Evolutionary conservation across 2,797 vertebrate species (phyloP), one percentile per base, ranked within the genome.

Genomic region (Botia almorhae): DNA sequence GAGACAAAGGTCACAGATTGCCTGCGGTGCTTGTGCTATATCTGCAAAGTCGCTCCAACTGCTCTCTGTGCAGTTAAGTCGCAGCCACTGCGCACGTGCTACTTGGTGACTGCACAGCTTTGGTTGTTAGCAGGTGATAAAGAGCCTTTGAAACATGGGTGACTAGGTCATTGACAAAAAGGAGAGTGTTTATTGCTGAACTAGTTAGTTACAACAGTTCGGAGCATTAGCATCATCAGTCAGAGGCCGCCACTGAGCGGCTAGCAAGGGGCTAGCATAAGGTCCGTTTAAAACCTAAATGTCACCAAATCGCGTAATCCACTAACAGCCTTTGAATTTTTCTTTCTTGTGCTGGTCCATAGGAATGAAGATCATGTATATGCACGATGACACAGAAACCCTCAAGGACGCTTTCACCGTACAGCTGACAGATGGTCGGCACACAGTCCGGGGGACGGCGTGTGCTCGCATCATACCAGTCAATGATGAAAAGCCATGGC

Each of bases 331-430:
- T 43, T 74, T 78, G 19, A 58, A 17, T 75, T 84, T 48, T 84
- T 84, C n/a, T 53, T 56, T 82, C 13, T 77, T 81, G 68, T 89
- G 17, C 50, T 83, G 65, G 72, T 85, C 83, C 81, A 77, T 87
- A 97, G 96, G 94, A 90, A 89, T 94, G 93, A 93, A 91, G 91
- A 90, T 96, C 85, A 81, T 92, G 72, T 95, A 95, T 88, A 88
- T 94, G 89, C 96, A 96, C 83, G 95, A 97, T 87, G 95, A 94
- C 93, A 94, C 94, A 70, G 96, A 97, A 90, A 95, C 93, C 90
- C 93, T 93, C 88, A 88, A 94, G 93, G 96, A 97, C 91, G 85
- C 86, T 71, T 90, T 96, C 91, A 87, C 88, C 77, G 60, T 95
- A 84, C 92, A 88, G 89, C 93, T 98, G 95, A 96, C 95, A 93